Evolutionary conservation across 1,140 invertebrate genomes (phyloP).

Genomic region (Tribolium castaneum): DNA sequence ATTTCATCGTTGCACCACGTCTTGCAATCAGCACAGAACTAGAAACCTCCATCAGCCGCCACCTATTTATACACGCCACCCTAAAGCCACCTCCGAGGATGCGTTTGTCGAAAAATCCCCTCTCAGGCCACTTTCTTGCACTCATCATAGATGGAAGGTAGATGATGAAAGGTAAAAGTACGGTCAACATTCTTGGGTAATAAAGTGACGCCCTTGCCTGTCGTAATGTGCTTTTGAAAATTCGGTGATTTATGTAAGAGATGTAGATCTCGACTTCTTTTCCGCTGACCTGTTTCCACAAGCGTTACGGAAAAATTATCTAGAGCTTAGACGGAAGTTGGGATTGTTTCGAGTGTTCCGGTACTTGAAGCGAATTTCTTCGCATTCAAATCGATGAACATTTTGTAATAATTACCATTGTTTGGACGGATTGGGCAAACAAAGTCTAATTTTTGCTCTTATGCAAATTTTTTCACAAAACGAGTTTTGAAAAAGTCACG

Average conservation of each 20-base stretch:
- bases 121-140: constrained; percentile 12
- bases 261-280: constrained; percentile 7
- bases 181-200: constrained; percentile 22
- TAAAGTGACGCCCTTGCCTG: constrained; percentile 13
- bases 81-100: not conserved
- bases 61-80: constrained; percentile 19
- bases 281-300: constrained; percentile 1
- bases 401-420: not conserved
- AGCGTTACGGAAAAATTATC: constrained; percentile 13
- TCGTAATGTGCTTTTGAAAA: not conserved
- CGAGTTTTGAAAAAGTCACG: too few relatives aligned
- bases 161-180: constrained; percentile 32
- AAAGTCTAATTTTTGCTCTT: too few relatives aligned
- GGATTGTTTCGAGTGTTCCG: constrained; percentile 17
- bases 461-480: too few relatives aligned
- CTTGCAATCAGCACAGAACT: constrained; percentile 8
- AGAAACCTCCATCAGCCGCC: not conserved
- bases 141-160: constrained; percentile 16
- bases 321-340: not conserved
- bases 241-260: not conserved
- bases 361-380: constrained; percentile 1
- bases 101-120: constrained; percentile 3
- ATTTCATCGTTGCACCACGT: constrained; percentile 26
- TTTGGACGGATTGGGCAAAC: not conserved
- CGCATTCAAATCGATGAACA: constrained; percentile 10